Conservation (phyloP, 2,797 vertebrate species). For the Yasuhikotakia modesta region DNA sequence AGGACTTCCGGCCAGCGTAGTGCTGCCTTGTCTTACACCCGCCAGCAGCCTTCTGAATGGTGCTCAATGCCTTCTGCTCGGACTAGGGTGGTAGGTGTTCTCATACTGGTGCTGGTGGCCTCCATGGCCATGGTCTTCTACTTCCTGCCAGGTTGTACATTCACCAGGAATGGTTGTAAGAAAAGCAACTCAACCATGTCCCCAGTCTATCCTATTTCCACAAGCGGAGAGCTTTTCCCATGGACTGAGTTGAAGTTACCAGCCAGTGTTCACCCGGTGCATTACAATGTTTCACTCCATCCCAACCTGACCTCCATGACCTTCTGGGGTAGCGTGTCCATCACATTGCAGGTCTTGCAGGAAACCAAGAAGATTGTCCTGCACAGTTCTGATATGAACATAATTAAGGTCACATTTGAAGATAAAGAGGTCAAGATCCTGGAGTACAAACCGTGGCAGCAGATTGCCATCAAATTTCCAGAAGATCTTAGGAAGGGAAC, state of each 20-base stretch:
- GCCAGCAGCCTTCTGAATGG: constrained; percentile 78
- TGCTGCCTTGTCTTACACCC: constrained; percentile 74
- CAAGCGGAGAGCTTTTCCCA: constrained; percentile 85
- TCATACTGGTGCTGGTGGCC: constrained; percentile 81
- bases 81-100: constrained; percentile 80
- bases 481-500: constrained; percentile 79
- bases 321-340: constrained; percentile 81
- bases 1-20: constrained; percentile 84
- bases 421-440: constrained; percentile 74
- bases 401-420: constrained; percentile 81
- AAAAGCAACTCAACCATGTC: constrained; percentile 76
- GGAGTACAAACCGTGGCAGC: constrained; percentile 85
- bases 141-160: constrained; percentile 90
- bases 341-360: constrained; percentile 78
- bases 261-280: constrained; percentile 77
- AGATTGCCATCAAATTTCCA: constrained; percentile 84
- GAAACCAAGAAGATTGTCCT: constrained; percentile 83
- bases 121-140: constrained; percentile 86
- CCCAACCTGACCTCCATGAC: constrained; percentile 84
- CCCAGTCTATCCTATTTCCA: constrained; percentile 80
- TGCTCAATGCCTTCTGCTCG: constrained; percentile 82
- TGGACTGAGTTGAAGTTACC: constrained; percentile 88
- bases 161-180: constrained; percentile 91
- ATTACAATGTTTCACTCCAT: constrained; percentile 83
- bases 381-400: constrained; percentile 84